phyloP scores from a whole-genome alignment of 1,140 invertebrate species.

The Piezodorus guildinii region DNA sequence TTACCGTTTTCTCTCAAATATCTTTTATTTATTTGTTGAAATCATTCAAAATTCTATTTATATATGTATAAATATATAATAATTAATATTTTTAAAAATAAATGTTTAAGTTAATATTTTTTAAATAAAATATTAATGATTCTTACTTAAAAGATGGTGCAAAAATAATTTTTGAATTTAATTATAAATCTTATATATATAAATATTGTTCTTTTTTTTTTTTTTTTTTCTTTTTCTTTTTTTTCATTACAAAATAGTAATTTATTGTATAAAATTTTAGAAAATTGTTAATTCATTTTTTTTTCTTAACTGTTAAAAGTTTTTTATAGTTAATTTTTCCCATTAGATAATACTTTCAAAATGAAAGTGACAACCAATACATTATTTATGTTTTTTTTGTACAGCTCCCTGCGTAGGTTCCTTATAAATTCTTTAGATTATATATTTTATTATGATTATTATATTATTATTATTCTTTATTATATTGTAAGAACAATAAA shows the following conservation, averaged over 20 bases:
- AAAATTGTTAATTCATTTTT: conserved; percentile 18
- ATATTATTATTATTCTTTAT: conserved; percentile 22
- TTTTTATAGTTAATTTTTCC: conserved; percentile 4
- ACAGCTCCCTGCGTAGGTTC: conserved; percentile 19
- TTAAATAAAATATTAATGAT: no score
- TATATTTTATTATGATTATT: conserved; percentile 19
- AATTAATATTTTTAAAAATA: no score
- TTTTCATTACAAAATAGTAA: conserved; percentile 8
- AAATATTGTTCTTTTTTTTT: conserved; percentile 15
- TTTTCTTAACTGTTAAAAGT: neutral
- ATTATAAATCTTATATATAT: neutral
- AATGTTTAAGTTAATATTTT: no score
- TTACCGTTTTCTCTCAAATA: neutral
- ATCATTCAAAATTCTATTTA: conserved; percentile 3
- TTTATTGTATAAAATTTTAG: neutral
- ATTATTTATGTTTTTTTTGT: conserved; percentile 20
- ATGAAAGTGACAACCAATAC: neutral
- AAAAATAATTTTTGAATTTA: neutral
- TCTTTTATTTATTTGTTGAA: conserved; percentile 3
- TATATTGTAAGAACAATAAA: conserved; percentile 22
- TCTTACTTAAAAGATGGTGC: no score
- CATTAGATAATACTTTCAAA: neutral
- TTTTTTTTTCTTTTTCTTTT: conserved; percentile 19
- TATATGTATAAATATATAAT: neutral
- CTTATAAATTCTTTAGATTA: conserved; percentile 16